A percentile compares a stretch with the other conserved stretches of the same genome.
Evolutionary conservation across 2,888 invertebrate genomes (phyloP).

Genomic region (Dexiosoma caninum): DNA sequence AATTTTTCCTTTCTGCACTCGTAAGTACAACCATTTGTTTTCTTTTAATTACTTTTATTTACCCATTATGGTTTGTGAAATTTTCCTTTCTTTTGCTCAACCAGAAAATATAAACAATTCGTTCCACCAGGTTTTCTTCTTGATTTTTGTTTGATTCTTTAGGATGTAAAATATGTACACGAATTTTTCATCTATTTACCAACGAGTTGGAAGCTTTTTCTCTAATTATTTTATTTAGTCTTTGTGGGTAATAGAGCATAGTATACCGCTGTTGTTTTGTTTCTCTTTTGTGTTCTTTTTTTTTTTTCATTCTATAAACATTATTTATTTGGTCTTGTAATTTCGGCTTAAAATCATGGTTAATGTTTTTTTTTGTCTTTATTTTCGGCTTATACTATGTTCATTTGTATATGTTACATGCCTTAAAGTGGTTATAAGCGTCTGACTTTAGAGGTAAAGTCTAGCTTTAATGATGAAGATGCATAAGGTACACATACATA

Average conservation of each 20-base stretch:
- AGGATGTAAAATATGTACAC: conserved; percentile 11
- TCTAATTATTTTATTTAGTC: conserved; percentile 1
- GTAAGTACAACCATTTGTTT: neutral
- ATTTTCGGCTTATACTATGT: neutral
- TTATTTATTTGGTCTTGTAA: conserved; percentile 11
- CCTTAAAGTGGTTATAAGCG: conserved; percentile 34
- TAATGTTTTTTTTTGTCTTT: conserved; percentile 18
- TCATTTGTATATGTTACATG: neutral
- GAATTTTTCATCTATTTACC: conserved; percentile 23
- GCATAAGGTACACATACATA: neutral
- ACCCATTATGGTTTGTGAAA: conserved; percentile 21
- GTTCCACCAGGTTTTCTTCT: conserved; percentile 26
- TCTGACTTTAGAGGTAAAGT: conserved; percentile 27
- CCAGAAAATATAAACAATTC: conserved; percentile 33
- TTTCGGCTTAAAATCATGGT: conserved; percentile 41
- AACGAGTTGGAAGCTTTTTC: neutral
- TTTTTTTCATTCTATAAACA: neutral
- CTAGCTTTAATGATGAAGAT: neutral
- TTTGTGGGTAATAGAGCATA: conserved; percentile 53
- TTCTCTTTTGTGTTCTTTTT: neutral
- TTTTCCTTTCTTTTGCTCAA: conserved; percentile 2
- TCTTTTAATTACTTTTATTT: conserved; percentile 48
- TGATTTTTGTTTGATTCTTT: conserved; percentile 6
- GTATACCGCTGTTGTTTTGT: conserved; percentile 14
- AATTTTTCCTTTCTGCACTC: neutral